These are phyloP conservation scores for Tapirus indicus DNA, from an alignment of 2,797 vertebrate genomes.

Conservation along the genomic window DNA sequence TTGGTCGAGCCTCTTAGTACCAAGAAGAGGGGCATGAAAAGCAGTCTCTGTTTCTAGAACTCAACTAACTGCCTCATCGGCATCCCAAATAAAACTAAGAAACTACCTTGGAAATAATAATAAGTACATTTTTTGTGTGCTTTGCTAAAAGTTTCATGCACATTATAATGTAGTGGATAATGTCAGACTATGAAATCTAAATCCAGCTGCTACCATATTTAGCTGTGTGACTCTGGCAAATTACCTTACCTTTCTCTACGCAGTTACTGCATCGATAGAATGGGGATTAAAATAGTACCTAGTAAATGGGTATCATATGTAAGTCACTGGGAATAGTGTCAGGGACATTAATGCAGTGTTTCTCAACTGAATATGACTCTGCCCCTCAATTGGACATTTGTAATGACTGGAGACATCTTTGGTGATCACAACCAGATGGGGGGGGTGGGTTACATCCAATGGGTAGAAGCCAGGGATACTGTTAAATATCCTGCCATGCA, in stretches of 20 bases:
- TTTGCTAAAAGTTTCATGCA: neutral
- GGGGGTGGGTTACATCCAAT: neutral
- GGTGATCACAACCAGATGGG: neutral
- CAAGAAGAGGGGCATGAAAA: neutral
- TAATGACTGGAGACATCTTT: neutral
- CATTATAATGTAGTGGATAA: neutral
- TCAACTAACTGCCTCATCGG: neutral
- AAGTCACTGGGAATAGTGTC: neutral
- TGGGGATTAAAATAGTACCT: neutral
- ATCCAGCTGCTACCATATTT: neutral
- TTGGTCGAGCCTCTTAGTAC: neutral
- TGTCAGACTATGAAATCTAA: neutral
- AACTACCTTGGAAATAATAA: neutral
- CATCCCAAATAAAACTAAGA: slow-evolving; percentile 18
- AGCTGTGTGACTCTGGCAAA: neutral
- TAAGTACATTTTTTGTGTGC: neutral
- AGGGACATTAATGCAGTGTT: neutral
- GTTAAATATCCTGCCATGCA: neutral
- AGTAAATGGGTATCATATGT: neutral
- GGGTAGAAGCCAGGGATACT: neutral
- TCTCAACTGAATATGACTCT: neutral
- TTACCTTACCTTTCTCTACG: neutral
- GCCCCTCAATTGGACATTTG: neutral
- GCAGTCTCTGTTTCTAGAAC: slow-evolving; percentile 29
- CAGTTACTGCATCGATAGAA: neutral